Evolutionary conservation across 2,113 vertebrate genomes (phyloP).

Genomic region (Pluvianellus socialis): DNA sequence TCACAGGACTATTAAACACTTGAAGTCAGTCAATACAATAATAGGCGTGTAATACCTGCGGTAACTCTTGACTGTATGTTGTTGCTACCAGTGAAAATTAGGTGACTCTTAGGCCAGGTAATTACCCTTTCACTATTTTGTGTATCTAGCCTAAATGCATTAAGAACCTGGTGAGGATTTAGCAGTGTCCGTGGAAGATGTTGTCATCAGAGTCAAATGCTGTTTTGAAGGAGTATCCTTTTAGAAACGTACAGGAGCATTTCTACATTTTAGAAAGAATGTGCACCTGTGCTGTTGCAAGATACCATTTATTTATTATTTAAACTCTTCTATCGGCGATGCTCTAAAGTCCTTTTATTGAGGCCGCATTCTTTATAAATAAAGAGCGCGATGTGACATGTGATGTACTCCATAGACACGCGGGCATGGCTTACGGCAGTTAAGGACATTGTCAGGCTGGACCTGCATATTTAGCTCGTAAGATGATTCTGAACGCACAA

Average conservation of each 20-base stretch:
- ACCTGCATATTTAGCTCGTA: neutral
- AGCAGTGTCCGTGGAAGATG: neutral
- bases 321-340: neutral
- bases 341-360: neutral
- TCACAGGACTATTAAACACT: conserved; percentile 1
- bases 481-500: neutral
- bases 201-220: neutral
- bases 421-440: neutral
- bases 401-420: neutral
- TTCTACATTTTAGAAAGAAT: neutral
- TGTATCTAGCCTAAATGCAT: neutral
- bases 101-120: neutral
- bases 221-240: neutral
- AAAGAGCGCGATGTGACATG: neutral
- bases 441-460: neutral
- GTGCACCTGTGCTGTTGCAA: neutral
- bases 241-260: neutral
- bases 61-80: conserved; percentile 12
- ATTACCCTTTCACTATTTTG: neutral
- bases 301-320: neutral
- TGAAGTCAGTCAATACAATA: conserved; percentile 41
- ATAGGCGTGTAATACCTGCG: neutral
- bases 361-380: neutral
- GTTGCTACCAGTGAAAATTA: conserved; percentile 8
- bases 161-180: neutral